These are phyloP conservation scores for Antitype chi DNA, from an alignment of 2,888 invertebrate species.

Conservation along the genomic window DNA sequence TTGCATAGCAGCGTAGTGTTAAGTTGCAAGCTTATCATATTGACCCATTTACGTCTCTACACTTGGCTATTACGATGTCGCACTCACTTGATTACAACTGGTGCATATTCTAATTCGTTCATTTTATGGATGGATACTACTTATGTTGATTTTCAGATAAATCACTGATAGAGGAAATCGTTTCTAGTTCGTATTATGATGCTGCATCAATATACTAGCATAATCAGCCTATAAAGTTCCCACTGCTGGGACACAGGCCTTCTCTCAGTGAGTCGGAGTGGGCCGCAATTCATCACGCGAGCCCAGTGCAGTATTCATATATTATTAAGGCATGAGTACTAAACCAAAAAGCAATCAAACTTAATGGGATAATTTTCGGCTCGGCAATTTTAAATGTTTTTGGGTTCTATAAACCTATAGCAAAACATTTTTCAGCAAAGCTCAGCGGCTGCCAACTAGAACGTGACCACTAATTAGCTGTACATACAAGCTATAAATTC, in stretches of 20 bases:
- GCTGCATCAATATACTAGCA: background rate
- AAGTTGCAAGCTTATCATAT: constrained; percentile 12
- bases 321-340: background rate
- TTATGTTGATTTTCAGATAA: background rate
- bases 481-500: constrained; percentile 1
- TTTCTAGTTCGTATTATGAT: background rate
- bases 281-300: too few species aligned
- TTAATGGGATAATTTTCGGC: too few species aligned
- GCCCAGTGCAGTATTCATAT: too few species aligned
- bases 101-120: background rate
- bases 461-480: constrained; percentile 11
- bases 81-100: background rate
- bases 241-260: too few species aligned
- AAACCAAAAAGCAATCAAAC: background rate
- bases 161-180: too few species aligned
- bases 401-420: background rate
- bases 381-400: background rate
- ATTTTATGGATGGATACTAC: background rate
- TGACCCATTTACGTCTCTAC: background rate
- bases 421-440: background rate
- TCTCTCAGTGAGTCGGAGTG: too few species aligned
- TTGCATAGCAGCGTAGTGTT: background rate
- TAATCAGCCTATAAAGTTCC: too few species aligned
- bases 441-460: constrained; percentile 16
- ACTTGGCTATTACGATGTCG: background rate